Percentiles rank a stretch among this genome's conserved stretches.
Conservation (phyloP, 2,888 invertebrate species). For the Candidula unifasciata region DNA sequence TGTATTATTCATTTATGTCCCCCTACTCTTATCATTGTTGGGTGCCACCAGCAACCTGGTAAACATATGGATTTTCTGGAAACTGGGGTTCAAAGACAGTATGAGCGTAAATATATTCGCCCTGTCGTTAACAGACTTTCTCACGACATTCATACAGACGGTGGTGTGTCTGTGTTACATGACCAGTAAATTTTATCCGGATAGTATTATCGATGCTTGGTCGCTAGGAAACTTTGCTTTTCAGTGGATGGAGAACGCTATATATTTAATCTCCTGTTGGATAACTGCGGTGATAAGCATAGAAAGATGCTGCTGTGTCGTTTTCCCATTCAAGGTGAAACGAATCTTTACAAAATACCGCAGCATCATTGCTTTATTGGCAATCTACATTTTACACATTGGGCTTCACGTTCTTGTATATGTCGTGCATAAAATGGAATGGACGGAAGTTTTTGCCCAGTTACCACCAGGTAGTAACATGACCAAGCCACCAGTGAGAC, state of each 20-base stretch:
- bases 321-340: conserved; percentile 34
- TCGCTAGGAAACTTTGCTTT: neutral
- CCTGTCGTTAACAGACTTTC: conserved; percentile 24
- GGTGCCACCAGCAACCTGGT: conserved; percentile 13
- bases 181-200: neutral
- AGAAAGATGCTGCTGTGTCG: conserved; percentile 38
- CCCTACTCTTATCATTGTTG: conserved; percentile 10
- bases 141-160: neutral
- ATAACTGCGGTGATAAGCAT: conserved; percentile 28
- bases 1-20: too few species aligned
- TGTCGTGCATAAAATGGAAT: neutral
- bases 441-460: neutral
- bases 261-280: conserved; percentile 39
- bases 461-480: too few species aligned
- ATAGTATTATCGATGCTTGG: neutral
- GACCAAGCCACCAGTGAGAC: too few species aligned
- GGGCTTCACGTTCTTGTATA: conserved; percentile 18
- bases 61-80: conserved; percentile 12
- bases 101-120: conserved; percentile 26
- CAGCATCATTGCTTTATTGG: neutral
- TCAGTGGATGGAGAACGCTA: conserved; percentile 13
- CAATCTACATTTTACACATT: conserved; percentile 26
- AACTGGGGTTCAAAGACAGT: conserved; percentile 27
- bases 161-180: conserved; percentile 6
- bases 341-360: conserved; percentile 10